Percentiles rank a stretch among this genome's conserved stretches.
These are phyloP conservation scores for Coleophora flavipennella DNA, from an alignment of 2,888 invertebrate species.

Conservation along the genomic window DNA sequence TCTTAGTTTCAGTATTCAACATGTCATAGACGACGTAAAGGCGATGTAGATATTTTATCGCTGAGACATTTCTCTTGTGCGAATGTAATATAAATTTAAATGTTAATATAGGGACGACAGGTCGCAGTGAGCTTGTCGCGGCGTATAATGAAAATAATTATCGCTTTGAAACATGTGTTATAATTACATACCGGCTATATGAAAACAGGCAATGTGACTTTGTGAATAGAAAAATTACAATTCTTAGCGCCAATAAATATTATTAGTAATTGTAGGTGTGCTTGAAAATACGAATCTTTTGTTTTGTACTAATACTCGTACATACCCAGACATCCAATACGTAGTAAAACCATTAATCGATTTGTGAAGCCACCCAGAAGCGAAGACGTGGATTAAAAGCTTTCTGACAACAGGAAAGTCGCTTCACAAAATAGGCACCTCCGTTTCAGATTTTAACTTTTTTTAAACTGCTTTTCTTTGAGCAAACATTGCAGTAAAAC, in stretches of 20 bases:
- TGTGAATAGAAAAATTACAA: slow-evolving; percentile 2
- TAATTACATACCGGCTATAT: slow-evolving; percentile 33
- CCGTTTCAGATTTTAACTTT: slow-evolving; percentile 15
- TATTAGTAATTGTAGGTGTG: slow-evolving; percentile 4
- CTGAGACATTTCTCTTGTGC: slow-evolving; percentile 46
- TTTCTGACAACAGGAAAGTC: slow-evolving; percentile 52
- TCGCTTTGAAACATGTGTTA: slow-evolving; percentile 42
- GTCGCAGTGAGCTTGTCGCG: slow-evolving; percentile 37
- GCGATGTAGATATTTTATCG: slow-evolving; percentile 40
- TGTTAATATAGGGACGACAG: slow-evolving; percentile 56
- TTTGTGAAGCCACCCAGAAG: no score
- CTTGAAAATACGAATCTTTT: not conserved
- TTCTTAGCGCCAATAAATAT: not conserved
- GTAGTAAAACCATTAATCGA: no score
- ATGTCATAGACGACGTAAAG: slow-evolving; percentile 42
- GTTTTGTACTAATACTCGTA: no score
- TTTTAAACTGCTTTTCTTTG: slow-evolving; percentile 1
- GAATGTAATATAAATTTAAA: slow-evolving; percentile 53
- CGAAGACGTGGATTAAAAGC: slow-evolving; percentile 52
- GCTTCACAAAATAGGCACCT: slow-evolving; percentile 34
- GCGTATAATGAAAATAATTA: slow-evolving; percentile 45
- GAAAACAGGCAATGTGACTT: slow-evolving; percentile 9
- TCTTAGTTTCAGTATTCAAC: slow-evolving; percentile 28
- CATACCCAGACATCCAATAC: no score
- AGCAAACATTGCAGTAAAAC: not conserved